Evolutionary conservation across 2,888 invertebrate species (phyloP).

Genomic region (Ophion ventricosus): DNA sequence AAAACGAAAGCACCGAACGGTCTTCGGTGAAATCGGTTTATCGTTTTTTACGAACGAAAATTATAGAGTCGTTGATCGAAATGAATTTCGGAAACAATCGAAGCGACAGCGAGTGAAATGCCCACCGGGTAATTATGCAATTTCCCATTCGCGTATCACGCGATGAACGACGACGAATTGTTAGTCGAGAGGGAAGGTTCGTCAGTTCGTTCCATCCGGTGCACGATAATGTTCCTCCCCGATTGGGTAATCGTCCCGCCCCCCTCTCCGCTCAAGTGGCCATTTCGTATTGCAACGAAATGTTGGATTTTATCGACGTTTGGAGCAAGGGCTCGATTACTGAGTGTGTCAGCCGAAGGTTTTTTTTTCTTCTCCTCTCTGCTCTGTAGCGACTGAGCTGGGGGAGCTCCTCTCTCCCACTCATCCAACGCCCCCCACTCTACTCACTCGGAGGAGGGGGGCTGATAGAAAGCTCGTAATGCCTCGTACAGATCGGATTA

Average conservation of each 20-base stretch:
- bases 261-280: too few species aligned
- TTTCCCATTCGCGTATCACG: constrained; percentile 14
- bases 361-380: not conserved
- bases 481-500: constrained; percentile 51
- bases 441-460: not conserved
- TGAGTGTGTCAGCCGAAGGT: too few species aligned
- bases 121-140: constrained; percentile 9
- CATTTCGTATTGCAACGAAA: not conserved
- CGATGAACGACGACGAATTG: not conserved
- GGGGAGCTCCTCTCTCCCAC: not conserved
- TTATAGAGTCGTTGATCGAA: constrained; percentile 3
- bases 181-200: not conserved
- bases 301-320: constrained; percentile 17
- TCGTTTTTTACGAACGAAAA: not conserved
- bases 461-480: constrained; percentile 18
- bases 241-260: not conserved
- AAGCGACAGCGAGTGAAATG: not conserved
- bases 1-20: not conserved
- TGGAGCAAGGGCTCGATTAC: not conserved
- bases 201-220: not conserved
- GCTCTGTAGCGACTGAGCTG: not conserved
- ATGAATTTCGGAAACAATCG: constrained; percentile 18
- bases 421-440: not conserved
- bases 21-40: not conserved
- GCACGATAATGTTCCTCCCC: constrained; percentile 2